phyloP scores from a whole-genome alignment of 2,113 vertebrate genomes.

The Pogona vitticeps region DNA sequence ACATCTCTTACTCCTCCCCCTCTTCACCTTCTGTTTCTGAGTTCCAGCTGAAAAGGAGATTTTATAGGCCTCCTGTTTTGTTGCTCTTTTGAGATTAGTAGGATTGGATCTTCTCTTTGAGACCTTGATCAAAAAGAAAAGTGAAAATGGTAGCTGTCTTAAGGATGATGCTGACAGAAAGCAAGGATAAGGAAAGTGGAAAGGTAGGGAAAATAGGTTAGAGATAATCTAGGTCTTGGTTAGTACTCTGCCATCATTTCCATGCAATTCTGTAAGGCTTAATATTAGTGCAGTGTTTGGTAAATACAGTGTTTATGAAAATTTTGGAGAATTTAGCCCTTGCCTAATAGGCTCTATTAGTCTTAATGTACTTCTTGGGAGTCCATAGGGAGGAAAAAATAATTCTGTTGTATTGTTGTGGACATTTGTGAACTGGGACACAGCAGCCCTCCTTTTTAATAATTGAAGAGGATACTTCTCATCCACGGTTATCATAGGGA shows the following conservation, averaged over 20 bases:
- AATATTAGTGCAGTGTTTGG: constrained; percentile 47
- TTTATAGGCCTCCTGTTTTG: constrained; percentile 63
- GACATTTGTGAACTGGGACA: constrained; percentile 61
- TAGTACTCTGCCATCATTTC: constrained; percentile 39
- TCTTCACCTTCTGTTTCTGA: constrained; percentile 61
- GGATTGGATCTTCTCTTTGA: constrained; percentile 67
- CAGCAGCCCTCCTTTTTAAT: constrained; percentile 42
- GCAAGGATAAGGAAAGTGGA: background rate
- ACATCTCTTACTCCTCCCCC: constrained; percentile 55
- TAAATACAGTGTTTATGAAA: constrained; percentile 9
- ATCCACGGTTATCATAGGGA: background rate
- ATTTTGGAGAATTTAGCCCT: constrained; percentile 30
- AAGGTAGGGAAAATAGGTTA: background rate
- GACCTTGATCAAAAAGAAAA: constrained; percentile 62
- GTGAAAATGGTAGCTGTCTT: constrained; percentile 42
- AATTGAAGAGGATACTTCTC: constrained; percentile 16
- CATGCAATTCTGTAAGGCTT: constrained; percentile 26
- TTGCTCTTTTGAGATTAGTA: constrained; percentile 72
- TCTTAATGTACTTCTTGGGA: constrained; percentile 52
- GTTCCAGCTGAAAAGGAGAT: constrained; percentile 66
- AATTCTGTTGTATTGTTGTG: constrained; percentile 55
- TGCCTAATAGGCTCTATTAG: constrained; percentile 25
- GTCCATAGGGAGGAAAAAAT: constrained; percentile 50
- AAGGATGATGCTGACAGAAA: constrained; percentile 19
- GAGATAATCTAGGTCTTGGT: constrained; percentile 28